Percentiles rank a stretch among this genome's conserved stretches.
These are phyloP conservation scores for Drosophila rhopaloa DNA, from an alignment of 1,140 invertebrate species.

Conservation along the genomic window DNA sequence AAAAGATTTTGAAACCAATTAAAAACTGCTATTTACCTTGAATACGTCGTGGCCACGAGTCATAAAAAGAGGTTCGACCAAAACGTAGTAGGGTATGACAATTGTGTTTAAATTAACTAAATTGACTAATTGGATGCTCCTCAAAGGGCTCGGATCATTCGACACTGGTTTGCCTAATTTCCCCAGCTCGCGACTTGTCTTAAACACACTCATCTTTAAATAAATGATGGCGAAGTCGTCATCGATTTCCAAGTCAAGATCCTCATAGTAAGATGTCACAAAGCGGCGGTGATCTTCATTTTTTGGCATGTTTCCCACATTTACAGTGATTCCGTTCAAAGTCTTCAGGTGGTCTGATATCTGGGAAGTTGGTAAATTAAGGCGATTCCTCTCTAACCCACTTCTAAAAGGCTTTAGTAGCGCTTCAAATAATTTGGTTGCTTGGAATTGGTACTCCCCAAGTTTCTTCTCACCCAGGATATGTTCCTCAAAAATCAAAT, in stretches of 20 bases:
- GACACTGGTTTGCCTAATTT: neutral
- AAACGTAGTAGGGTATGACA: neutral
- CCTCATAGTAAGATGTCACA: neutral
- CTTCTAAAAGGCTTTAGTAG: neutral
- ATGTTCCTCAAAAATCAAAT: neutral
- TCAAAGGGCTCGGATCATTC: neutral
- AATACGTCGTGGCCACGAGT: conserved; percentile 1
- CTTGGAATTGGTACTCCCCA: neutral
- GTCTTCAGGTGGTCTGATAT: neutral
- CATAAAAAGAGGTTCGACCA: neutral
- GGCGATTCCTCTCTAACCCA: neutral
- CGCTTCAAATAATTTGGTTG: neutral
- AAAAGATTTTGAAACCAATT: no score
- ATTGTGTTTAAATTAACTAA: neutral
- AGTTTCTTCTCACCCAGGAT: neutral
- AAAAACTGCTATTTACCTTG: neutral
- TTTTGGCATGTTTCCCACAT: neutral
- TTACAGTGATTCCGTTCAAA: neutral
- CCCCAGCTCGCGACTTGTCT: neutral
- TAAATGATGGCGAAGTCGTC: neutral
- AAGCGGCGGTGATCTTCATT: neutral
- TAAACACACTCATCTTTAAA: neutral
- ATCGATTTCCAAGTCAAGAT: neutral
- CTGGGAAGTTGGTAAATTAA: neutral
- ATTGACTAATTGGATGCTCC: no score